These are phyloP conservation scores for Cyclopterus lumpus DNA, from an alignment of 2,797 vertebrate species.

Conservation along the genomic window DNA sequence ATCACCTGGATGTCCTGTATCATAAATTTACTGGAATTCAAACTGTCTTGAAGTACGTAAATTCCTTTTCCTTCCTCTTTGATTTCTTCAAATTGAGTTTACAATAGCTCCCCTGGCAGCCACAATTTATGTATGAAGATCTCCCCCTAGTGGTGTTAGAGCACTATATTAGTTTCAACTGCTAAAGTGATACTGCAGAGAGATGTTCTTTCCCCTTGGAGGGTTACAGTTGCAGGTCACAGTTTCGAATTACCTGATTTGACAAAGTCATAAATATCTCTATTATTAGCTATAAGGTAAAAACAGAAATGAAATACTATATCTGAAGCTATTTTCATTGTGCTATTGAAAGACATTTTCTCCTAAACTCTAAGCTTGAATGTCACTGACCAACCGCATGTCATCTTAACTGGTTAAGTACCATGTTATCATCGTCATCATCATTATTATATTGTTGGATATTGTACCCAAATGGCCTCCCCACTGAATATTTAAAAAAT, in stretches of 20 bases:
- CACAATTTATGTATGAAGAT: constrained; percentile 75
- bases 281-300: constrained; percentile 75
- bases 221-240: constrained; percentile 65
- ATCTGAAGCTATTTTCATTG: constrained; percentile 59
- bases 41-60: not conserved
- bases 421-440: constrained; percentile 12
- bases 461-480: not conserved
- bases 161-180: constrained; percentile 36
- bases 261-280: constrained; percentile 72
- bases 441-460: not conserved
- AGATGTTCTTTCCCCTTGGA: constrained; percentile 54
- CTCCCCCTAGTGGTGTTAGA: constrained; percentile 83
- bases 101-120: not conserved
- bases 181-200: constrained; percentile 52
- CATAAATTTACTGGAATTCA: constrained; percentile 6
- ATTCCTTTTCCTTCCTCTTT: not conserved
- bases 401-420: constrained; percentile 41
- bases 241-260: constrained; percentile 72
- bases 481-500: not conserved
- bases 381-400: constrained; percentile 49
- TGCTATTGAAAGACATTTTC: constrained; percentile 62
- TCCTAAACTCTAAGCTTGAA: constrained; percentile 54
- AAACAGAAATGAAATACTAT: constrained; percentile 75
- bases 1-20: constrained; percentile 4
- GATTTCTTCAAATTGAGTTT: constrained; percentile 21